Percentiles rank a stretch among this genome's conserved stretches.
phyloP scores from a whole-genome alignment of 2,888 invertebrate genomes.

The Hipparchia semele region DNA sequence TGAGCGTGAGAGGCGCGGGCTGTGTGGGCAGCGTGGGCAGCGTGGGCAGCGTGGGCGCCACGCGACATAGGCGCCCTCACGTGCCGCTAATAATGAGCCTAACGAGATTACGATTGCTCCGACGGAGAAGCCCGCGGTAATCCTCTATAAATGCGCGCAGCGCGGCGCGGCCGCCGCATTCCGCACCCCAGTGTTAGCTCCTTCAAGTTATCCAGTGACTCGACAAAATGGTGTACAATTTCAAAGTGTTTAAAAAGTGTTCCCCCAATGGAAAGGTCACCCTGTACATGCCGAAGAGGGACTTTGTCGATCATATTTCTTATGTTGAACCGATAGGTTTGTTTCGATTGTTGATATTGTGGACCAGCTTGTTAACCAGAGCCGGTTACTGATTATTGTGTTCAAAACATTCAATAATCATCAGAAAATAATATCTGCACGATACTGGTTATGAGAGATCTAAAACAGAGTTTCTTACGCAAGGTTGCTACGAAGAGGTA shows the following conservation, averaged over 20 bases:
- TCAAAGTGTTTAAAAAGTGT: conserved; percentile 95
- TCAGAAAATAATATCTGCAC: no score
- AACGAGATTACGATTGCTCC: conserved; percentile 58
- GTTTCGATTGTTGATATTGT: neutral
- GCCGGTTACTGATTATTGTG: no score
- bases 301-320: conserved; percentile 94
- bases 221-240: conserved; percentile 92
- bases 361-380: no score
- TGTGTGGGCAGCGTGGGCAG: conserved; percentile 14
- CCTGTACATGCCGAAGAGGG: conserved; percentile 92
- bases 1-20: neutral
- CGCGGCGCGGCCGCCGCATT: conserved; percentile 31
- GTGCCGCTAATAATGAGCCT: conserved; percentile 57
- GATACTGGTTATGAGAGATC: no score
- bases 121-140: conserved; percentile 65
- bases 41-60: conserved; percentile 17
- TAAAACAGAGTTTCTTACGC: no score
- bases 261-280: conserved; percentile 94
- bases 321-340: conserved; percentile 94
- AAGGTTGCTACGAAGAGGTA: no score
- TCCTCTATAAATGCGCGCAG: conserved; percentile 62
- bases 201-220: conserved; percentile 12
- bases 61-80: conserved; percentile 40
- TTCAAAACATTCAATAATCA: no score
- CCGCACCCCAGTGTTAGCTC: conserved; percentile 19